phyloP scores from a whole-genome alignment of 2,797 vertebrate genomes.

The Champsocephalus gunnari region DNA sequence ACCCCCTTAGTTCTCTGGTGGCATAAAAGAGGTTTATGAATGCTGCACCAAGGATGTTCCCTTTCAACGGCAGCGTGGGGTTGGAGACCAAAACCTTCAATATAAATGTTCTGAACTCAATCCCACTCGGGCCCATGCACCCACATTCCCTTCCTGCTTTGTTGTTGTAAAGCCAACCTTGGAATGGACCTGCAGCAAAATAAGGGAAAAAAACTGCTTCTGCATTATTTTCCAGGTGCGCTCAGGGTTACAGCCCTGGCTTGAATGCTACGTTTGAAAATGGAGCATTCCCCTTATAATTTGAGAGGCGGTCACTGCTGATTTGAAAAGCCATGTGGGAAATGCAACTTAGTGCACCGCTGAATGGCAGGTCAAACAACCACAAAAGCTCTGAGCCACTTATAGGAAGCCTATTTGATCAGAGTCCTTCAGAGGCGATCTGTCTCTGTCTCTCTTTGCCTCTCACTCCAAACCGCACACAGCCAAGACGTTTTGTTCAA shows the following conservation, averaged over 20 bases:
- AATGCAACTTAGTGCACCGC: conserved; percentile 67
- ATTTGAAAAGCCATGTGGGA: conserved; percentile 69
- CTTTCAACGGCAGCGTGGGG: conserved; percentile 71
- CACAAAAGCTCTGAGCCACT: conserved; percentile 74
- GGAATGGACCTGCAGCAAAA: conserved; percentile 69
- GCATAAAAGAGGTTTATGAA: conserved; percentile 77
- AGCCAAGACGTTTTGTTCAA: conserved; percentile 61
- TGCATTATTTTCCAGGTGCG: conserved; percentile 74
- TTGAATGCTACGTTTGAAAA: conserved; percentile 72
- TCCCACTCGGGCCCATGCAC: conserved; percentile 65
- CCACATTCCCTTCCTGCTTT: conserved; percentile 67
- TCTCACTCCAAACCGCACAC: conserved; percentile 51
- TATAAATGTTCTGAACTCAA: conserved; percentile 80
- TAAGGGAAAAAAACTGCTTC: conserved; percentile 37
- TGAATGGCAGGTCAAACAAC: conserved; percentile 77
- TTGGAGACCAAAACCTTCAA: conserved; percentile 75
- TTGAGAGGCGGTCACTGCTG: conserved; percentile 61
- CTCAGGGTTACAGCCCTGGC: conserved; percentile 73
- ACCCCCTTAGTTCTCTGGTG: conserved; percentile 63
- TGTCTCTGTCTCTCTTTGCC: conserved; percentile 57
- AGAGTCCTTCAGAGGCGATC: conserved; percentile 69
- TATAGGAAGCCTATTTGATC: conserved; percentile 74
- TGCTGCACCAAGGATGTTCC: conserved; percentile 76
- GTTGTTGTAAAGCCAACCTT: conserved; percentile 74
- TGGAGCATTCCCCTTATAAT: conserved; percentile 33